These are phyloP conservation scores for Palythoa grandiflora DNA, from an alignment of 92 coral and sea anemone species.

Conservation along the genomic window DNA sequence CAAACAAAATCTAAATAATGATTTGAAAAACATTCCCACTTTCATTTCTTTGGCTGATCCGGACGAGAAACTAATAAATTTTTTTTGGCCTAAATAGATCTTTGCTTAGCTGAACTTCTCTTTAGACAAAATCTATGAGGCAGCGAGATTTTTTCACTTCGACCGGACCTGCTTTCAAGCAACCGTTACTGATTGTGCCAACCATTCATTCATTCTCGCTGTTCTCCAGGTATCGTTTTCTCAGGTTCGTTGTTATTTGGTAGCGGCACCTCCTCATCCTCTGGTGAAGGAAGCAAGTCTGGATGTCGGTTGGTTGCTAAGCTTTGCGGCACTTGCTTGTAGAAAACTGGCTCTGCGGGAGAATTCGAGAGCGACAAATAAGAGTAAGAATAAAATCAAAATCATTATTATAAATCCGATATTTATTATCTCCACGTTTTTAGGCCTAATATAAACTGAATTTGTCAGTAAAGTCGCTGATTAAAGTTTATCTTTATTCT, in stretches of 20 bases:
- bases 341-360: slow-evolving; percentile 68
- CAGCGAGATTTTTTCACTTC: neutral
- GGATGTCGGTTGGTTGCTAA: slow-evolving; percentile 61
- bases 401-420: neutral
- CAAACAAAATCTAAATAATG: no score
- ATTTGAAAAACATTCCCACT: no score
- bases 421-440: neutral
- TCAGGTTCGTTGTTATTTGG: slow-evolving; percentile 1
- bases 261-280: slow-evolving; percentile 32
- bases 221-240: neutral
- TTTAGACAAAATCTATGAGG: neutral
- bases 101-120: neutral
- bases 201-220: neutral
- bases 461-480: no score
- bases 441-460: neutral
- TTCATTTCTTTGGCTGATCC: no score
- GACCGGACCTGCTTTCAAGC: neutral
- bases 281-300: slow-evolving; percentile 57
- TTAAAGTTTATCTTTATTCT: no score
- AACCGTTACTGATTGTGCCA: neutral
- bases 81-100: neutral
- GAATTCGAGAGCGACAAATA: neutral
- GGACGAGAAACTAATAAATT: no score
- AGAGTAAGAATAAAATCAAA: neutral
- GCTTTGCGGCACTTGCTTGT: slow-evolving; percentile 88